Percentiles rank a stretch among this genome's conserved stretches.
phyloP scores from a whole-genome alignment of 2,113 vertebrate species.

The Scopus umbretta region DNA sequence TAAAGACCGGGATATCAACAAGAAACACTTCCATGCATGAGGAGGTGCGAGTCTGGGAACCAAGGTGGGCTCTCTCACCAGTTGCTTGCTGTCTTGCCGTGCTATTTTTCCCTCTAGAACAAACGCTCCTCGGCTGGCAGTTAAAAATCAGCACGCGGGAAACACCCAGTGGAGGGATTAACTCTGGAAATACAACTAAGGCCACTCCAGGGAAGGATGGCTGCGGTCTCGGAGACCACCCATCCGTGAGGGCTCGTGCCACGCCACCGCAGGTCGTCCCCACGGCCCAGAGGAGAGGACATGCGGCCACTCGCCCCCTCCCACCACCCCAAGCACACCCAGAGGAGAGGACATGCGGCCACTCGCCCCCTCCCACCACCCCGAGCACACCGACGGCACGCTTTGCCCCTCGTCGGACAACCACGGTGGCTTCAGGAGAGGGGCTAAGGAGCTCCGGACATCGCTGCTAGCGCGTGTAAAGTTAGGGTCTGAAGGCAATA shows the following conservation, averaged over 20 bases:
- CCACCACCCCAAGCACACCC: not conserved
- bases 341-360: rapidly evolving
- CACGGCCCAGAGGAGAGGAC: not conserved
- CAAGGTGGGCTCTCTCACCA: not conserved
- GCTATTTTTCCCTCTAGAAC: not conserved
- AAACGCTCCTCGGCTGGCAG: not conserved
- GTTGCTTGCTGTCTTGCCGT: not conserved
- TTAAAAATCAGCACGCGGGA: not conserved
- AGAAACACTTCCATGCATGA: not conserved
- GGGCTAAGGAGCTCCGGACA: not conserved
- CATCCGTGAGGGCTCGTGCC: not conserved
- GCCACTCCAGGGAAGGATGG: not conserved
- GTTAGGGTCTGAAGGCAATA: not conserved
- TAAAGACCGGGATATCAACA: not conserved
- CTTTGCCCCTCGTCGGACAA: not conserved
- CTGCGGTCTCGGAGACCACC: not conserved
- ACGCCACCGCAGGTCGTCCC: rapidly evolving
- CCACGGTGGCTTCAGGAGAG: rapidly evolving
- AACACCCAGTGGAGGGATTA: not conserved
- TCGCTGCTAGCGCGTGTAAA: rapidly evolving
- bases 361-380: not conserved
- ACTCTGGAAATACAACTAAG: not conserved
- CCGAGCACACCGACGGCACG: not conserved
- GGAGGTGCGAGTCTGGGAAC: not conserved
- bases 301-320: rapidly evolving